Evolutionary conservation across 2,113 vertebrate genomes (phyloP).

Genomic region (Eira barbara): DNA sequence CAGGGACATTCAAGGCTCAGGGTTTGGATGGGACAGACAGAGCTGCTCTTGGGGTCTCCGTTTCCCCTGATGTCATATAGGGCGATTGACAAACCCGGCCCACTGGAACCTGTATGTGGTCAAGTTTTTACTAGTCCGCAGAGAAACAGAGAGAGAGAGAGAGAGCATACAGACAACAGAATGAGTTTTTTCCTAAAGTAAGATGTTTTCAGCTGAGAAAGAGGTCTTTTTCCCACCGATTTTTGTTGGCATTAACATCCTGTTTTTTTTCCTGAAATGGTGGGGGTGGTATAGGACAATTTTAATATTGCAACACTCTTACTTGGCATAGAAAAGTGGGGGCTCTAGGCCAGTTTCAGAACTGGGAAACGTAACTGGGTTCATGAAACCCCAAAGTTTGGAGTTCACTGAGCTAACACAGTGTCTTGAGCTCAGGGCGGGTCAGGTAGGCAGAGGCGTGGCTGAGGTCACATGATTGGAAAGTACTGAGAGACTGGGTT

Average conservation of each 20-base stretch:
- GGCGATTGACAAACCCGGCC: not conserved
- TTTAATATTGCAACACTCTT: not conserved
- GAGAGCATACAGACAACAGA: not conserved
- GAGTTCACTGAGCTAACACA: not conserved
- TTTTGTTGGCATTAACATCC: not conserved
- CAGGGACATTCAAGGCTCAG: not conserved
- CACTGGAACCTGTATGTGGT: not conserved
- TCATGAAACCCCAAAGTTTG: not conserved
- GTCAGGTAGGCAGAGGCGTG: not conserved
- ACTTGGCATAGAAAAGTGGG: not conserved
- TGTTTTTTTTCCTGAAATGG: not conserved
- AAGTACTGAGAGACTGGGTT: not conserved
- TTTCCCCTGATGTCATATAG: not conserved
- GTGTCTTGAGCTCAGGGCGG: not conserved
- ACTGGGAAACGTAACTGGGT: not conserved
- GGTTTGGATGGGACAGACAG: not conserved
- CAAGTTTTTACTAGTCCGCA: not conserved
- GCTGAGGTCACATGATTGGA: not conserved
- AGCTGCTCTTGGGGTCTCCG: not conserved
- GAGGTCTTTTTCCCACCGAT: fast-evolving
- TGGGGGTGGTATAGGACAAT: not conserved
- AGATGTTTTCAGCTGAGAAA: not conserved
- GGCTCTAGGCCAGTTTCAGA: not conserved
- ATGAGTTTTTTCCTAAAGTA: not conserved
- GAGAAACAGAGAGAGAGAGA: not conserved